Evolutionary conservation across 2,797 vertebrate genomes (phyloP).

Genomic region (Phalanger gymnotis): DNA sequence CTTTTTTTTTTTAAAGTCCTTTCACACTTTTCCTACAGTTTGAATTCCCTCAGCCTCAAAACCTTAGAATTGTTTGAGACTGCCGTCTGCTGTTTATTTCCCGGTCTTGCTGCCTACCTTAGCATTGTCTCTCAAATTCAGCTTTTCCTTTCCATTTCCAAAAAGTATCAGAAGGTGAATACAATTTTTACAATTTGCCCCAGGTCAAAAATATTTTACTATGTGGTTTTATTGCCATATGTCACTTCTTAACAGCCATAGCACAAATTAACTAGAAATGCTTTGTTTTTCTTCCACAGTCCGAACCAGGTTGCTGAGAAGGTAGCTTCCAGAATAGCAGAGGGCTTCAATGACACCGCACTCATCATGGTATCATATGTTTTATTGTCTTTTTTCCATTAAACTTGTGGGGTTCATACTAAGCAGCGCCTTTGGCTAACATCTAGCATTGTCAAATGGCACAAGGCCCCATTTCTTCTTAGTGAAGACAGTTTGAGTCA

Average conservation of each 20-base stretch:
- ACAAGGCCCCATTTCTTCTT: not conserved
- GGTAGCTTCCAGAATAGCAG: constrained; percentile 95
- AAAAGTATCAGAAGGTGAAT: not conserved
- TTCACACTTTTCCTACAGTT: not conserved
- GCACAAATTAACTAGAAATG: not conserved
- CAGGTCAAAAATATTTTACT: constrained; percentile 24
- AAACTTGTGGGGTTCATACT: not conserved
- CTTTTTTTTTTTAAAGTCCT: not conserved
- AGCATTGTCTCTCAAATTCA: not conserved
- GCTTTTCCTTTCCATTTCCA: not conserved
- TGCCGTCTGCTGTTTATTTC: not conserved
- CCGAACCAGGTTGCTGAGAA: constrained; percentile 97
- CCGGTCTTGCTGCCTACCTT: not conserved
- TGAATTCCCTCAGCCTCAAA: not conserved
- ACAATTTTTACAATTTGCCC: not conserved
- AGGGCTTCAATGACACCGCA: constrained; percentile 93
- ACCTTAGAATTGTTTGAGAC: not conserved
- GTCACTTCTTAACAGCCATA: not conserved
- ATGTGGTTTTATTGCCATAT: constrained; percentile 39
- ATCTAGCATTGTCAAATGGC: not conserved
- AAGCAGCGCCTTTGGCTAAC: not conserved
- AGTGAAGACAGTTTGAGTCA: not conserved
- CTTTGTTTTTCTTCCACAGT: constrained; percentile 82
- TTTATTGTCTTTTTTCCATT: no score
- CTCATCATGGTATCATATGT: constrained; percentile 92